A percentile compares a stretch with the other conserved stretches of the same genome.
Conservation (phyloP, 1,140 invertebrate genomes). For the Drosophila tristis region DNA sequence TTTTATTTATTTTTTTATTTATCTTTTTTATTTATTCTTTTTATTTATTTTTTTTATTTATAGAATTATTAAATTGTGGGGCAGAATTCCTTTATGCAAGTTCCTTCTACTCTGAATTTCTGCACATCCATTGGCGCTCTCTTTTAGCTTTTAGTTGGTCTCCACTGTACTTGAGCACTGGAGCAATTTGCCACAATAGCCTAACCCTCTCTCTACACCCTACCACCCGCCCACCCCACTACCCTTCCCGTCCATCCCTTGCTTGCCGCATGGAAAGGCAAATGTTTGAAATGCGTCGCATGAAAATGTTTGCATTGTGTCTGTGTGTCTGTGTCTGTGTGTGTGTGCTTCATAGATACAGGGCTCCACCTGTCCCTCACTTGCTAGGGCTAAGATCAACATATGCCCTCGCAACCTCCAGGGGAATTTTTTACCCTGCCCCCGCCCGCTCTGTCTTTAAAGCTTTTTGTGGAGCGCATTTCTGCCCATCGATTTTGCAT, state of each 20-base stretch:
- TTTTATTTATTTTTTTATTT: too few species aligned
- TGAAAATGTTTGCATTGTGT: conserved; percentile 58
- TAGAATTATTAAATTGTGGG: too few species aligned
- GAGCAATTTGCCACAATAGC: conserved; percentile 64
- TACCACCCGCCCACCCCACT: not conserved
- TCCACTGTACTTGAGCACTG: conserved; percentile 12
- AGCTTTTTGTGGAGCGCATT: conserved; percentile 28
- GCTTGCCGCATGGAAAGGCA: conserved; percentile 15
- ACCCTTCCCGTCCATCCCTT: not conserved
- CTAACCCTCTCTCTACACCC: not conserved
- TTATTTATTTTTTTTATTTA: too few species aligned
- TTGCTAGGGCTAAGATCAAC: conserved; percentile 37
- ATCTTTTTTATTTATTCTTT: too few species aligned
- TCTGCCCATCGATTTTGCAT: conserved; percentile 67
- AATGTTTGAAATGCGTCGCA: conserved; percentile 58
- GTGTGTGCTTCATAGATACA: conserved; percentile 59
- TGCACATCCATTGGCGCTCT: not conserved
- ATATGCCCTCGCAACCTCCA: conserved; percentile 1
- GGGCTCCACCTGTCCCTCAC: conserved; percentile 8
- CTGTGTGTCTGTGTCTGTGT: not conserved
- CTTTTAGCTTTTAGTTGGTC: too few species aligned
- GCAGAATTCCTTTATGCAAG: too few species aligned
- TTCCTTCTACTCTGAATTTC: too few species aligned
- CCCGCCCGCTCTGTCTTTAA: conserved; percentile 26
- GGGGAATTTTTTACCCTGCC: not conserved